A percentile compares a stretch with the other conserved stretches of the same genome.
These are phyloP conservation scores for Hydropsyche betteni DNA, from an alignment of 2,888 invertebrate species.

Conservation along the genomic window DNA sequence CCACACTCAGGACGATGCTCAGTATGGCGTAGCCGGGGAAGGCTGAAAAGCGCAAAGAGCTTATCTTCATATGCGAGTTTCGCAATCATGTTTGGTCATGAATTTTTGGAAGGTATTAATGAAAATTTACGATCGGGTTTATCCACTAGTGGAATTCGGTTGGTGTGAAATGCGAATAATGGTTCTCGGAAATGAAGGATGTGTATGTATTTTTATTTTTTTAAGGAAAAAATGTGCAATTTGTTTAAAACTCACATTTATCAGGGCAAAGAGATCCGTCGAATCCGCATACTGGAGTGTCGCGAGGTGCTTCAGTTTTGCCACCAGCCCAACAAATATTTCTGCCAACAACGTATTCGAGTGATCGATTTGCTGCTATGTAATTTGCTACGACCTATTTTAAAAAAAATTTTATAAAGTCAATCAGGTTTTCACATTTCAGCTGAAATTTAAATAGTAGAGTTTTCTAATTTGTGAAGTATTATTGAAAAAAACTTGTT, in stretches of 20 bases:
- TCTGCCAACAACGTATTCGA: slow-evolving; percentile 76
- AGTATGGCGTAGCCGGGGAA: slow-evolving; percentile 87
- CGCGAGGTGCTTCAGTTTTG: slow-evolving; percentile 78
- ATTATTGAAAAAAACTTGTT: no score
- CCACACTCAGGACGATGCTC: slow-evolving; percentile 81
- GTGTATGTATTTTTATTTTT: no score
- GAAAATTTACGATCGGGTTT: no score
- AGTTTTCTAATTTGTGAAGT: no score
- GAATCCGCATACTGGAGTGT: slow-evolving; percentile 92
- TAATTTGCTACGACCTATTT: slow-evolving; percentile 90
- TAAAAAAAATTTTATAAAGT: slow-evolving; percentile 34
- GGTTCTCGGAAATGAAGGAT: no score
- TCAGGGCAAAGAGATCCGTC: slow-evolving; percentile 90
- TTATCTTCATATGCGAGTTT: slow-evolving; percentile 31
- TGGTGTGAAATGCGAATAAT: no score
- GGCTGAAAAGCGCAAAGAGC: slow-evolving; percentile 66
- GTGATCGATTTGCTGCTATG: slow-evolving; percentile 78
- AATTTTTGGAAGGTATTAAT: no score
- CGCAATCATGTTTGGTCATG: no score
- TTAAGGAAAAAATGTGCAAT: no score
- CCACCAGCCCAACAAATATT: slow-evolving; percentile 90
- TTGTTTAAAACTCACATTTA: slow-evolving; percentile 68
- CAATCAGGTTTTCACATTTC: neutral
- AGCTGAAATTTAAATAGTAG: no score
- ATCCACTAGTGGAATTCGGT: no score